Percentiles rank a stretch among this genome's conserved stretches.
Conservation (phyloP, 2,888 invertebrate genomes). For the Yponomeuta cagnagella region DNA sequence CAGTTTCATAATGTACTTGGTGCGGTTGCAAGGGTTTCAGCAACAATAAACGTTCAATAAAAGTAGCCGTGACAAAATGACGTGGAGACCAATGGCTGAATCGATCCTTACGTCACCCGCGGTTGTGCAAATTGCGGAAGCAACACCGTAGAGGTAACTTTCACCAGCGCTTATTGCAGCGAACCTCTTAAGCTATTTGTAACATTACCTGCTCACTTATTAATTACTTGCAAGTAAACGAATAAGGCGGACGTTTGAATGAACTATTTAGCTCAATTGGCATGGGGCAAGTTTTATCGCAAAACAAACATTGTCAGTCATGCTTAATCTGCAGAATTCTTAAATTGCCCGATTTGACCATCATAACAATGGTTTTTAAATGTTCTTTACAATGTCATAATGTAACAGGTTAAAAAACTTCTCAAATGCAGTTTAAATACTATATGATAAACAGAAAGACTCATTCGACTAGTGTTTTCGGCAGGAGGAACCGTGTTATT, state of each 20-base stretch:
- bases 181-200: not conserved
- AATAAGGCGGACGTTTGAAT: not conserved
- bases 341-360: no score
- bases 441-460: no score
- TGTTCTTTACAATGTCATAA: no score
- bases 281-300: not conserved
- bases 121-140: slow-evolving; percentile 54
- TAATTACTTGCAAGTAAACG: not conserved
- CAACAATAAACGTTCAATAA: not conserved
- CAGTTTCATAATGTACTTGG: not conserved
- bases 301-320: not conserved
- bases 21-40: not conserved
- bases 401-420: no score
- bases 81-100: slow-evolving; percentile 13
- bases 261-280: not conserved
- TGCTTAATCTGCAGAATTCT: no score
- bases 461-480: no score
- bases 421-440: no score
- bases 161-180: slow-evolving; percentile 20
- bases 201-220: not conserved
- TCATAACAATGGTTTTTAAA: no score
- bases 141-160: slow-evolving; percentile 22
- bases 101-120: slow-evolving; percentile 37
- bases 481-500: no score
- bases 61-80: not conserved